These are phyloP conservation scores for Eupsilia transversa DNA, from an alignment of 2,888 invertebrate genomes.

Conservation along the genomic window DNA sequence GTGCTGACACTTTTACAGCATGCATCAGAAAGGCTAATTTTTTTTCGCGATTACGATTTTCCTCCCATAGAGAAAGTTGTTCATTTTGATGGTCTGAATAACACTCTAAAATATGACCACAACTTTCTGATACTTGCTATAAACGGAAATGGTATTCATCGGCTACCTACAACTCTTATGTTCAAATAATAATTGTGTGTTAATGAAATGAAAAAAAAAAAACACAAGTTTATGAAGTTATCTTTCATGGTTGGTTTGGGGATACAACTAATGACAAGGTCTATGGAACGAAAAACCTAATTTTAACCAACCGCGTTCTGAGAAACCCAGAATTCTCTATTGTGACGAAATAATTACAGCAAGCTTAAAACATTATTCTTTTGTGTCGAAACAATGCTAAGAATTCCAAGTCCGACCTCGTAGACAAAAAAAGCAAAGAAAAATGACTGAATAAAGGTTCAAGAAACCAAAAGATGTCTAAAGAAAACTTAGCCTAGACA, in stretches of 20 bases:
- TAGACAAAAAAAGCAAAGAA: constrained; percentile 45
- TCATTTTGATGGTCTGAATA: too few relatives aligned
- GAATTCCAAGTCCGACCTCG: constrained; percentile 48
- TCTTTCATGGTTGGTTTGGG: not conserved
- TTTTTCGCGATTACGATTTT: too few relatives aligned
- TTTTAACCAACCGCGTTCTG: constrained; percentile 1
- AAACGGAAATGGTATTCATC: too few relatives aligned
- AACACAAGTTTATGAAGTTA: not conserved
- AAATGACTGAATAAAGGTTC: constrained; percentile 49
- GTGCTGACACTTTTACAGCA: not conserved
- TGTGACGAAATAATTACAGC: constrained; percentile 59
- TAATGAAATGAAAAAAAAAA: not conserved
- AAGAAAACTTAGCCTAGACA: constrained; percentile 51
- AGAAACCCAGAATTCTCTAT: constrained; percentile 34
- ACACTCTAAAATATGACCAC: too few relatives aligned
- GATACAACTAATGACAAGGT: not conserved
- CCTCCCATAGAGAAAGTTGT: too few relatives aligned
- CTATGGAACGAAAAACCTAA: not conserved
- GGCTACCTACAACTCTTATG: too few relatives aligned
- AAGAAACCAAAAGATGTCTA: constrained; percentile 31
- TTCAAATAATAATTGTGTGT: too few relatives aligned
- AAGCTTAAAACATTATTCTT: constrained; percentile 58
- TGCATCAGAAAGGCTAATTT: too few relatives aligned
- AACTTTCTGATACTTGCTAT: too few relatives aligned
- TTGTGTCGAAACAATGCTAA: constrained; percentile 58